Evolutionary conservation across 2,888 invertebrate genomes (phyloP).

Genomic region (Phragmatobia fuliginosa): DNA sequence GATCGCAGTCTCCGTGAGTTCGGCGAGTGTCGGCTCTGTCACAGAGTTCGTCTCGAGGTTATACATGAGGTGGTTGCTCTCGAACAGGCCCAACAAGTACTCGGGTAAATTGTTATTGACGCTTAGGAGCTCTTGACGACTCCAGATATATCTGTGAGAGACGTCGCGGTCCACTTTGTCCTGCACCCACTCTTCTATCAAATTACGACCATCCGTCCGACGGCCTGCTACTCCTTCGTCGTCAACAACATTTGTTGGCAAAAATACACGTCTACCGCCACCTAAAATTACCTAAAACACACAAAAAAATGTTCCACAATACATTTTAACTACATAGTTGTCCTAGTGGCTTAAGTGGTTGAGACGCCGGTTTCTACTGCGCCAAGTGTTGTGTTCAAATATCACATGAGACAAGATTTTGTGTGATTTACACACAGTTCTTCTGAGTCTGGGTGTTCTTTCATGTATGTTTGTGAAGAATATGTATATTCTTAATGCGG

Average conservation of each 20-base stretch:
- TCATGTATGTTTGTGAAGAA: too few relatives aligned
- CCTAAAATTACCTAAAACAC: conserved; percentile 35
- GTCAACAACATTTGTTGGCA: conserved; percentile 26
- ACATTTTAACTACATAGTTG: too few relatives aligned
- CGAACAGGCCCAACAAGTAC: conserved; percentile 48
- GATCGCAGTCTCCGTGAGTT: conserved; percentile 88
- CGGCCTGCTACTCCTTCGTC: conserved; percentile 28
- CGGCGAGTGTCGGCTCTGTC: conserved; percentile 88
- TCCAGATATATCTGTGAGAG: conserved; percentile 27
- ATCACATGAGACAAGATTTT: too few relatives aligned
- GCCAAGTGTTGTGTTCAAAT: too few relatives aligned
- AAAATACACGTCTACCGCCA: conserved; percentile 34
- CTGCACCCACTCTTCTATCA: conserved; percentile 78
- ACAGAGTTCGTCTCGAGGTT: conserved; percentile 81
- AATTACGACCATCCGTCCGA: conserved; percentile 73
- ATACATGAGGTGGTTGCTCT: conserved; percentile 86
- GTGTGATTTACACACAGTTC: too few relatives aligned
- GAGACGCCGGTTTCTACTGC: too few relatives aligned
- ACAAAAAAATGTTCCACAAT: background rate
- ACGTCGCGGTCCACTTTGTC: conserved; percentile 23
- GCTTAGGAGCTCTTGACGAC: conserved; percentile 22
- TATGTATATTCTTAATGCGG: too few relatives aligned
- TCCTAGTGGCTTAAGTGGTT: too few relatives aligned
- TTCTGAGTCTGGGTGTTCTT: too few relatives aligned
- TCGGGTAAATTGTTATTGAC: conserved; percentile 21